Evolutionary conservation across 2,113 vertebrate species (phyloP), one percentile per base, ranked within the genome.

Genomic region (Erinaceus europaeus): DNA sequence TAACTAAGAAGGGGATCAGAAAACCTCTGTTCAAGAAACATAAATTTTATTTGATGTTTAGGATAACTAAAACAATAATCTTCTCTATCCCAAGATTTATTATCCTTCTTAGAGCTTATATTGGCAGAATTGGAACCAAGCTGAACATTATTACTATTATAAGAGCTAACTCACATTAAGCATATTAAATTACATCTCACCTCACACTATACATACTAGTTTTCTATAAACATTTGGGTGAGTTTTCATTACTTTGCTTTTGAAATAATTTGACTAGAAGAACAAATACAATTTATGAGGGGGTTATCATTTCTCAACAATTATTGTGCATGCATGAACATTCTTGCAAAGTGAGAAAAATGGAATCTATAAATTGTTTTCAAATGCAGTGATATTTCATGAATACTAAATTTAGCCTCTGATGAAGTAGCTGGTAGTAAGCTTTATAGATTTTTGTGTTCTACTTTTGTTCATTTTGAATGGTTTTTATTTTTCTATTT

Each of bases 301-400:
- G n/a, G 11, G 6, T 57, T 90, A 55, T 86, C 44, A 73, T 88
- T 86, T 90, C 57, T 81, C 25, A 46, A 52, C 69, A 90, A 61
- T 89, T 85, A 89, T 72, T 85, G 44, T 81, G 40, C 36, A 44
- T 77, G 86, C 25, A 42, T 62, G 65, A 91, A 10, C 23, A 44
- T 91, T 78, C 50, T 86, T 82, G 13, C 64, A 89, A 76, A 92
- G 44, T 46, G 88, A 90, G 89, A 75, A 84, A 88, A 91, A 92
- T 8, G 69, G 46, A 80, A 84, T 94, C 88, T 89, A 64, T 74
- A 82, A 82, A 65, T 84, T 91, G 34, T 86, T 94, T 93, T 77
- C 32, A 84, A 48, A 78, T 55, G 23, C 20, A 88, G 11, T 86
- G 78, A 62, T 83, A 61, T 83, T 91, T 93, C 89, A 53, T 73